Base-by-base conservation (phyloP, 2,113 vertebrate species). In the Mola mola region DNA sequence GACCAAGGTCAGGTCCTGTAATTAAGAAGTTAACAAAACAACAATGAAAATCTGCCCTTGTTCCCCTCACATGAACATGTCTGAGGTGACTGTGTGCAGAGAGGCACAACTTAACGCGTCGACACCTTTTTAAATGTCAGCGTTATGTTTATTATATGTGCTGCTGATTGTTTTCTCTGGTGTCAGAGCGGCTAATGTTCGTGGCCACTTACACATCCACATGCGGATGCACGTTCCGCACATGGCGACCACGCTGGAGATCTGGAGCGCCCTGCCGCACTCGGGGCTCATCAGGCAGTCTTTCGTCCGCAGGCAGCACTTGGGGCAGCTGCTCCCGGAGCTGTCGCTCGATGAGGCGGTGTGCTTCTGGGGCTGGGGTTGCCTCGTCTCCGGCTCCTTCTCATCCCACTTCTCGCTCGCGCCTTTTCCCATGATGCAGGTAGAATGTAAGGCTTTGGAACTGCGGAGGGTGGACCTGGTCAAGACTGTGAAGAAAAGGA, bases 271-370 rank as follows among this genome's bases (percentile, higher is more conserved):
- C 13, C 91, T 49, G n/a, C 89, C 83, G 2, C 91, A 93, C 67
- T 93, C 91, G 0, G 57, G 3, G 34, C 91, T 93, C 91, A 93
- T 93, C 72, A 93, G 63, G 43, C 91, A 93, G 38, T 78, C 43
- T 36, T 57, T 74, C 2, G 87, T 87, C 41, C 36, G 33, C 37
- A 83, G 5, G 82, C 91, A 93, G 74, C 91, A 93, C 25, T 2
- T 65, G 4, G 81, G 72, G 46, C 91, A 93, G 20, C 72, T 56
- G 4, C 55, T 76, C 19, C 15, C n/a, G 0, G 64, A 26, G 16
- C 22, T 57, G 12, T 10, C 55, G 3, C 2, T 33, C 10, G 67
- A 17, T 0, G 3, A 25, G 0, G 56, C 52, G 7, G 25, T 0
- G 1, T 63, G 1, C 0, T 1, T 75, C 24, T 28, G 4, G 11